Percentiles rank a stretch among this genome's conserved stretches.
Conservation (phyloP, 2,797 vertebrate genomes). For the Hephaestus fuliginosus region DNA sequence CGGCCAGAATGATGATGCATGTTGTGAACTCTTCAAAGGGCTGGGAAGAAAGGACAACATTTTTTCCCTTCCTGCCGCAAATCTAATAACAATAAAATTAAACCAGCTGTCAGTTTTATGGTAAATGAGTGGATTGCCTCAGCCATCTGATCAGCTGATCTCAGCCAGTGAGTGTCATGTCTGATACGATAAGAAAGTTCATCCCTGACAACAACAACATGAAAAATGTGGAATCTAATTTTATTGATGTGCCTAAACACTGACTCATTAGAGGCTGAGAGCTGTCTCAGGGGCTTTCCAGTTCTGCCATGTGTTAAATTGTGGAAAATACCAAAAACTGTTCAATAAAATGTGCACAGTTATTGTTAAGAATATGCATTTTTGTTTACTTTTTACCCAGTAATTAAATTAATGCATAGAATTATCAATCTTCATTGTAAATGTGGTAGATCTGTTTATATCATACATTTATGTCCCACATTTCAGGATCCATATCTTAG, state of each 20-base stretch:
- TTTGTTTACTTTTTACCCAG: neutral
- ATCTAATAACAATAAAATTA: constrained; percentile 14
- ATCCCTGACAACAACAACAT: neutral
- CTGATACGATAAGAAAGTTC: neutral
- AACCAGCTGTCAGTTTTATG: constrained; percentile 23
- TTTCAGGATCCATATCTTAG: neutral
- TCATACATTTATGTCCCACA: neutral
- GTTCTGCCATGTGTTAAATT: neutral
- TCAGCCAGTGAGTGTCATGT: neutral
- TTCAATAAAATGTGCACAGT: neutral
- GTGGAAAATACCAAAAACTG: neutral
- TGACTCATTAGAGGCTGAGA: neutral
- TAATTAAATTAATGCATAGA: neutral
- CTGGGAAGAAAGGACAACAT: neutral
- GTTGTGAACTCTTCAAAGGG: constrained; percentile 6
- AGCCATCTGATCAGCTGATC: too few relatives aligned
- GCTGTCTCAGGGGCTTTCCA: neutral
- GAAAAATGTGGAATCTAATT: neutral
- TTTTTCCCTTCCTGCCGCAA: constrained; percentile 17
- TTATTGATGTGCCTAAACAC: constrained; percentile 6
- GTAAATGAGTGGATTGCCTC: neutral
- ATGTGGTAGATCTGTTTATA: neutral
- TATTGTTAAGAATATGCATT: neutral
- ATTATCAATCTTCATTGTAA: constrained; percentile 1
- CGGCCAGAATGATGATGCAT: constrained; percentile 1